Evolutionary conservation across 1,140 invertebrate species (phyloP).

Genomic region (Trachymyrmex cornetzi): DNA sequence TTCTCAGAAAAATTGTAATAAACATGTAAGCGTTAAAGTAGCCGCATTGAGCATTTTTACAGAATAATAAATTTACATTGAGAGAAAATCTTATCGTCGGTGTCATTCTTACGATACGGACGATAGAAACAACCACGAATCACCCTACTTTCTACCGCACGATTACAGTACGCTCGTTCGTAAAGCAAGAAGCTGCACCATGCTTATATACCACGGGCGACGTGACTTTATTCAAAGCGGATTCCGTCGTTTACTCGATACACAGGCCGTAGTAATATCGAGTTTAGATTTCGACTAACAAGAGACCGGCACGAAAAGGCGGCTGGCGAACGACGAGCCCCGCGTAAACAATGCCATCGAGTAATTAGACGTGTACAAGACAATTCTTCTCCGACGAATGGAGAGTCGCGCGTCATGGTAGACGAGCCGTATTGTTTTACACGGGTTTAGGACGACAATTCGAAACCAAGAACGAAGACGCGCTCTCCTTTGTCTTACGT

Average conservation of each 20-base stretch:
- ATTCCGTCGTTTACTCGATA: slow-evolving; percentile 63
- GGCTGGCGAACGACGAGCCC: slow-evolving; percentile 59
- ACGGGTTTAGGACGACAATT: slow-evolving; percentile 55
- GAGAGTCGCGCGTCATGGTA: slow-evolving; percentile 37
- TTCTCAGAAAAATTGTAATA: neutral
- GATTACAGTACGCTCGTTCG: slow-evolving; percentile 18
- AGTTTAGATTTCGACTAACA: slow-evolving; percentile 72
- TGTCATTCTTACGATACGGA: neutral
- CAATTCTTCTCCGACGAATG: slow-evolving; percentile 63
- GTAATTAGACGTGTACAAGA: slow-evolving; percentile 67
- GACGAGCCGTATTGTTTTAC: slow-evolving; percentile 52
- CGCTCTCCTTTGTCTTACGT: slow-evolving; percentile 46
- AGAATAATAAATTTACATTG: slow-evolving; percentile 4
- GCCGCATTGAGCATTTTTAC: neutral
- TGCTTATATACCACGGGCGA: slow-evolving; percentile 43
- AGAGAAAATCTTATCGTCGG: neutral
- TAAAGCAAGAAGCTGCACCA: slow-evolving; percentile 16
- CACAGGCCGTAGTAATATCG: slow-evolving; percentile 64
- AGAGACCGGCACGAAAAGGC: slow-evolving; percentile 62
- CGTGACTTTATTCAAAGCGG: slow-evolving; percentile 59
- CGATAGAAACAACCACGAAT: slow-evolving; percentile 55
- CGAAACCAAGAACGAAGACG: slow-evolving; percentile 54
- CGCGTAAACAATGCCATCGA: slow-evolving; percentile 66
- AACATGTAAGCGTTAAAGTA: neutral
- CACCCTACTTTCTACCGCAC: slow-evolving; percentile 36